Conservation (phyloP, 2,888 invertebrate genomes). For the Aphodius sticticus region DNA sequence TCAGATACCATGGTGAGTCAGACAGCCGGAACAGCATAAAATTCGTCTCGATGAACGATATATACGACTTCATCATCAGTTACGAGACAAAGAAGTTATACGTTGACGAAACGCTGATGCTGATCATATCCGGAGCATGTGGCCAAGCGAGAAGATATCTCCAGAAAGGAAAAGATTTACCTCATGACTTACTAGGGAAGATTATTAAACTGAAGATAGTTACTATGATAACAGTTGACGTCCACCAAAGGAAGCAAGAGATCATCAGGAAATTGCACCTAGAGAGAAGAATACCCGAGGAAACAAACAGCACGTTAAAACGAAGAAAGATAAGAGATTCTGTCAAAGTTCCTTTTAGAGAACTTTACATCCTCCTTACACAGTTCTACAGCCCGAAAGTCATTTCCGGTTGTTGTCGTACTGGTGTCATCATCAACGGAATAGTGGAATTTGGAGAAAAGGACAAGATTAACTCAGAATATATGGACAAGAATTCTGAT, state of each 20-base stretch:
- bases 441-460: conserved; percentile 30
- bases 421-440: conserved; percentile 26
- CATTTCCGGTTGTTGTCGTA: conserved; percentile 27
- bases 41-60: conserved; percentile 30
- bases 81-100: conserved; percentile 31
- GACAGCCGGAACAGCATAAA: conserved; percentile 23
- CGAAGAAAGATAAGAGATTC: conserved; percentile 14
- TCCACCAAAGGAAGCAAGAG: conserved; percentile 23
- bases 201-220: conserved; percentile 30
- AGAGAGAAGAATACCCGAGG: not conserved
- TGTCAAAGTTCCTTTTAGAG: conserved; percentile 15
- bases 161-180: conserved; percentile 24
- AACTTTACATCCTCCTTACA: conserved; percentile 26
- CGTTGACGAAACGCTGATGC: conserved; percentile 27
- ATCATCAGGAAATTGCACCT: not conserved
- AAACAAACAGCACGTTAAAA: not conserved
- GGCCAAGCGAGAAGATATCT: conserved; percentile 29
- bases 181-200: conserved; percentile 27
- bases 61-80: conserved; percentile 34
- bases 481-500: conserved; percentile 23
- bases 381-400: conserved; percentile 33
- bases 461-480: conserved; percentile 6
- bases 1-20: conserved; percentile 30
- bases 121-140: conserved; percentile 27
- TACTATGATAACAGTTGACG: conserved; percentile 29